Evolutionary conservation across 2,888 invertebrate genomes (phyloP).

Genomic region (Machimus rusticus): DNA sequence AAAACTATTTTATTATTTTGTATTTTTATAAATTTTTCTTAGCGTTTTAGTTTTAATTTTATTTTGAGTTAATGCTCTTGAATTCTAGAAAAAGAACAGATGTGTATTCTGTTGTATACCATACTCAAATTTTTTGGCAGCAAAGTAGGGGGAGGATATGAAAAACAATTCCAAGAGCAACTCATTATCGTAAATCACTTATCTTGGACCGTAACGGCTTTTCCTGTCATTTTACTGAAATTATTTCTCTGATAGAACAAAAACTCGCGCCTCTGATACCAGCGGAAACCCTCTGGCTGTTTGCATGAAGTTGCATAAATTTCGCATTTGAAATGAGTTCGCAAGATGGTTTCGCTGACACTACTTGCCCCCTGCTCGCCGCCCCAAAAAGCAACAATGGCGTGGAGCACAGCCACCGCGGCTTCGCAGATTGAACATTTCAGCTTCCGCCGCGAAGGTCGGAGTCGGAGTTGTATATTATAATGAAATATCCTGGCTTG

Average conservation of each 20-base stretch:
- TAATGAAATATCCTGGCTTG: not conserved
- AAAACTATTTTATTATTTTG: too few relatives aligned
- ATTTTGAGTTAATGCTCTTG: not conserved
- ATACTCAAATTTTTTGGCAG: not conserved
- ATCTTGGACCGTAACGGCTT: conserved; percentile 16
- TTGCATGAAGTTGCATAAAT: conserved; percentile 45
- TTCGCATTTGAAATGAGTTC: conserved; percentile 42
- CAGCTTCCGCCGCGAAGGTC: conserved; percentile 5
- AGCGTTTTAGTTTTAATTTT: too few relatives aligned
- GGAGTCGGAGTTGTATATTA: not conserved
- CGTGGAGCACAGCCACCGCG: not conserved
- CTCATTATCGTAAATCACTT: conserved; percentile 25
- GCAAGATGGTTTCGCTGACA: conserved; percentile 43
- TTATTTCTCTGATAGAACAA: conserved; percentile 10
- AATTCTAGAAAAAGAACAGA: not conserved
- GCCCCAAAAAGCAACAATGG: conserved; percentile 1
- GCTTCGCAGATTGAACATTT: conserved; percentile 33
- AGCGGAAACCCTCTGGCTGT: conserved; percentile 42
- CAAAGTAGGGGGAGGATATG: not conserved
- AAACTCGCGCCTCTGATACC: conserved; percentile 6
- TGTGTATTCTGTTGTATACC: not conserved
- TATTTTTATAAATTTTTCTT: too few relatives aligned
- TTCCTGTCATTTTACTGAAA: not conserved
- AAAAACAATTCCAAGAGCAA: not conserved
- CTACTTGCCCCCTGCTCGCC: conserved; percentile 1